These are phyloP conservation scores for Idaea aversata DNA, from an alignment of 2,888 invertebrate species.

Conservation along the genomic window DNA sequence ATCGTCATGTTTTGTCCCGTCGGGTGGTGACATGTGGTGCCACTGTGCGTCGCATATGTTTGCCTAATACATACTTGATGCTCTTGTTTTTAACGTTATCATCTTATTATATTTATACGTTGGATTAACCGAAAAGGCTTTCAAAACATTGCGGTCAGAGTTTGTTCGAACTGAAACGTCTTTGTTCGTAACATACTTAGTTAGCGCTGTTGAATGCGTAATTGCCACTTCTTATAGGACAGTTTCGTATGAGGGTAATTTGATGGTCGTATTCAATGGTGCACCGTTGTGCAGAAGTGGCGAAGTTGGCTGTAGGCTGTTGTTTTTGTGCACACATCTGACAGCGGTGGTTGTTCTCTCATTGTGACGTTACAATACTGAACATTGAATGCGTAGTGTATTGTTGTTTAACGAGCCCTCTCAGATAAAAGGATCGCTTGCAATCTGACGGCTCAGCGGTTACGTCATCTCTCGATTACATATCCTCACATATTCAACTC, in stretches of 20 bases:
- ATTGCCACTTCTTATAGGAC: not conserved
- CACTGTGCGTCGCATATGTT: slow-evolving; percentile 43
- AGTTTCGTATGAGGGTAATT: not conserved
- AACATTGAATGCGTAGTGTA: slow-evolving; percentile 32
- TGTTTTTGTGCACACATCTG: slow-evolving; percentile 47
- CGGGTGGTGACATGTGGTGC: slow-evolving; percentile 43
- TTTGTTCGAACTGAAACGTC: not conserved
- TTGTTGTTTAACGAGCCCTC: slow-evolving; percentile 40
- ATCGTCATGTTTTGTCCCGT: slow-evolving; percentile 40
- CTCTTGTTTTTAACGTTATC: not conserved
- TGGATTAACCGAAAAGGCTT: not conserved
- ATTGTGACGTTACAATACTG: slow-evolving; percentile 32
- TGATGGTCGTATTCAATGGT: not conserved
- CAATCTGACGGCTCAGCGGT: slow-evolving; percentile 40
- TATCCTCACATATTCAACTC: slow-evolving; percentile 6
- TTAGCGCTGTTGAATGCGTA: not conserved
- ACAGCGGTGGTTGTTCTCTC: slow-evolving; percentile 25
- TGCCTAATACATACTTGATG: slow-evolving; percentile 19
- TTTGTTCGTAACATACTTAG: not conserved
- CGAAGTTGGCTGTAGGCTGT: slow-evolving; percentile 25
- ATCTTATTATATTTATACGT: not conserved
- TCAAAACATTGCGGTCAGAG: not conserved
- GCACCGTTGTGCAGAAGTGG: not conserved
- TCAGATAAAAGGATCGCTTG: slow-evolving; percentile 37
- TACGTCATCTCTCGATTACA: slow-evolving; percentile 11